Conservation (phyloP, 2,113 vertebrate species). For the Cavia aperea region DNA sequence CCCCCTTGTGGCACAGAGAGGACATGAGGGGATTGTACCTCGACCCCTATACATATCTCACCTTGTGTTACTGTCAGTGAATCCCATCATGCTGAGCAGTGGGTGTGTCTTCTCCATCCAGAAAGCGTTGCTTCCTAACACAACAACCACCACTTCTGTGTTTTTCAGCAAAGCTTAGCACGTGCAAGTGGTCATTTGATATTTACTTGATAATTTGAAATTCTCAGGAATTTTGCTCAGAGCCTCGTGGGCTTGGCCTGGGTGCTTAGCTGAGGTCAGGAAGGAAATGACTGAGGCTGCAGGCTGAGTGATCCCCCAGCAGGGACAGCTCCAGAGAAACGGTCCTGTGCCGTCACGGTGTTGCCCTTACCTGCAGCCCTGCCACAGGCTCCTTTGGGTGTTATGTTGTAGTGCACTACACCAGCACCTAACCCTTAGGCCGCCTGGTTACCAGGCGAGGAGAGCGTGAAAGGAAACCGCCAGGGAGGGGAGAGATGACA, state of each 20-base stretch:
- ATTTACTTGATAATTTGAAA: not conserved
- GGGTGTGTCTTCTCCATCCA: rapidly evolving
- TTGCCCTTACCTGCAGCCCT: not conserved
- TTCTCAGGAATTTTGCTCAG: rapidly evolving
- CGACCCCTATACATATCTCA: not conserved
- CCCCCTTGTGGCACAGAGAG: not conserved
- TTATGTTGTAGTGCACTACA: not conserved
- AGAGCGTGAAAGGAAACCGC: not conserved
- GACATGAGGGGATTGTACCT: not conserved
- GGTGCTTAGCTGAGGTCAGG: too few relatives aligned
- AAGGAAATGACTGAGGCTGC: not conserved
- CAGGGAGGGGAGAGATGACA: not conserved
- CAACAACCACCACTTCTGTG: not conserved
- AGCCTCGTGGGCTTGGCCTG: rapidly evolving
- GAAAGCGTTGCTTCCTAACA: rapidly evolving
- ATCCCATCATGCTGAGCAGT: rapidly evolving
- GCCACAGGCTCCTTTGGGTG: not conserved
- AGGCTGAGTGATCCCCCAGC: rapidly evolving
- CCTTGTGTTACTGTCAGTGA: not conserved
- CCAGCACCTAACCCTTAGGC: not conserved
- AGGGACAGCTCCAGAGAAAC: not conserved
- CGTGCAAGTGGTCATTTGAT: not conserved
- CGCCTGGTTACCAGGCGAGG: not conserved
- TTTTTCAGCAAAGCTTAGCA: not conserved
- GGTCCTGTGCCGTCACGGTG: rapidly evolving